phyloP scores from a whole-genome alignment of 2,113 vertebrate genomes.

The Gnathonemus longibarbis region DNA sequence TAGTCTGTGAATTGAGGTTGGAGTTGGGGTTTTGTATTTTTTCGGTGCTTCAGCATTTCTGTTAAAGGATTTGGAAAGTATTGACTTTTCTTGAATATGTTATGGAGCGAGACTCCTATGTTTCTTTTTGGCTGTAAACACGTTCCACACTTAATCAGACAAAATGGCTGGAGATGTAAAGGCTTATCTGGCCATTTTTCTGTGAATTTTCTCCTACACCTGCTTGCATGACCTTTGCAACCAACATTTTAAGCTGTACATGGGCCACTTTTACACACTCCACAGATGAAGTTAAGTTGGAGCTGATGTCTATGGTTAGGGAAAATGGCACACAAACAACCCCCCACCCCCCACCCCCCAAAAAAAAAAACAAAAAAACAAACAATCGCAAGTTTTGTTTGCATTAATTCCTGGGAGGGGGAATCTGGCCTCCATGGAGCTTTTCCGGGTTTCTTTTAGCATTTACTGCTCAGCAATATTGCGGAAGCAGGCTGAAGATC shows the following conservation, averaged over 20 bases:
- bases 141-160: not conserved
- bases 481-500: not conserved
- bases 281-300: constrained; percentile 26
- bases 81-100: not conserved
- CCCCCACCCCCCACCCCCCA: not conserved
- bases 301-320: constrained; percentile 24
- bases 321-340: not conserved
- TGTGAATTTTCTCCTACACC: not conserved
- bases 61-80: not conserved
- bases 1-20: not conserved
- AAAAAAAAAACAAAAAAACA: not conserved
- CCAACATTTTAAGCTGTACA: constrained; percentile 19
- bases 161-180: not conserved
- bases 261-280: constrained; percentile 5
- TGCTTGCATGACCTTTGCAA: constrained; percentile 31
- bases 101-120: not conserved
- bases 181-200: not conserved
- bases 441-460: no score
- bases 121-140: not conserved
- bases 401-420: not conserved
- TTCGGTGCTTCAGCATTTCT: not conserved
- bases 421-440: not conserved
- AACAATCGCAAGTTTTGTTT: not conserved
- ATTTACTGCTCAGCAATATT: not conserved
- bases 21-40: not conserved